Evolutionary conservation across 2,113 vertebrate genomes (phyloP).

Genomic region (Halichoerus grypus): DNA sequence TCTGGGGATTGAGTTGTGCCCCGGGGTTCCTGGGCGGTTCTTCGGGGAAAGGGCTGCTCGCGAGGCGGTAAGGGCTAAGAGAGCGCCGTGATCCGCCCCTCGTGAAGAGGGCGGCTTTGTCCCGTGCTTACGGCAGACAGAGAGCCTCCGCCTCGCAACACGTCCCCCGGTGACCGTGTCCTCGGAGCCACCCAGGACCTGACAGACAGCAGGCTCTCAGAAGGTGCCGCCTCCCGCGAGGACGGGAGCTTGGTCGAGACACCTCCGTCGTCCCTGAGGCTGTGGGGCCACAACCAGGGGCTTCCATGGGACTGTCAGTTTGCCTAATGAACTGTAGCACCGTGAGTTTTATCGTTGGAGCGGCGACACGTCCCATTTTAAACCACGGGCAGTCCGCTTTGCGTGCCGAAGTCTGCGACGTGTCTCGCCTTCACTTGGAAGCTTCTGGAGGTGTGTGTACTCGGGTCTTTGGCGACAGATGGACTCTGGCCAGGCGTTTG

Average conservation of each 20-base stretch:
- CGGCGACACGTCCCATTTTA: not conserved
- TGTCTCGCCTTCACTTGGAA: not conserved
- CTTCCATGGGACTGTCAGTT: fast-evolving
- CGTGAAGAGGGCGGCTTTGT: not conserved
- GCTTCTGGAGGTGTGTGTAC: no score
- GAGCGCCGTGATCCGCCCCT: fast-evolving
- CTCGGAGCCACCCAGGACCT: not conserved
- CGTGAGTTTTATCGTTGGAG: fast-evolving
- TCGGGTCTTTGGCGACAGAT: not conserved
- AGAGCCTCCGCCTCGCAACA: not conserved
- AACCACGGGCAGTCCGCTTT: not conserved
- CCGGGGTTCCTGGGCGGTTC: not conserved
- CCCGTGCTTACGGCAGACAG: fast-evolving
- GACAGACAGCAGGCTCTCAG: not conserved
- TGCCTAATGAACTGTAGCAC: not conserved
- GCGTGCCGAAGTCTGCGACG: fast-evolving
- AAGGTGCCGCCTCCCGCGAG: not conserved
- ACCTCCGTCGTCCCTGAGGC: not conserved
- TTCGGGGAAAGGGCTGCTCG: not conserved
- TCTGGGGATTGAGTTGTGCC: not conserved
- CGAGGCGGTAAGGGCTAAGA: not conserved
- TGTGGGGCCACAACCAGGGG: not conserved
- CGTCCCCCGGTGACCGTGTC: fast-evolving
- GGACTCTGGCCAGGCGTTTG: not conserved
- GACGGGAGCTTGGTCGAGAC: not conserved